These are phyloP conservation scores for Apodemia mormo DNA, from an alignment of 2,888 invertebrate species.

Conservation along the genomic window DNA sequence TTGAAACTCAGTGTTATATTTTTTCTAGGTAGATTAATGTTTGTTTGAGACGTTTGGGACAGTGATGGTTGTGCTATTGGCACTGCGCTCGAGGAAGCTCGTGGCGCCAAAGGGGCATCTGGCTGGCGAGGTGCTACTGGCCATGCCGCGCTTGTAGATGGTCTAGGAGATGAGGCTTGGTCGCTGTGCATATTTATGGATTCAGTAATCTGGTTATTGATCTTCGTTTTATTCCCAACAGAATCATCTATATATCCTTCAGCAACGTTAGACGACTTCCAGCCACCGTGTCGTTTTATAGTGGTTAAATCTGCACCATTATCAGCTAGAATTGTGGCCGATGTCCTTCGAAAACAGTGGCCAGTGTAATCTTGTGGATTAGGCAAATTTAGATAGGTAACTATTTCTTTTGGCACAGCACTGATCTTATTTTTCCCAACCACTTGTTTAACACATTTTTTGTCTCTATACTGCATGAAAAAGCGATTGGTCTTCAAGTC, in stretches of 20 bases:
- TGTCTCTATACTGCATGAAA: slow-evolving; percentile 14
- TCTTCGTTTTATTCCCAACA: too few relatives aligned
- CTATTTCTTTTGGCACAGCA: slow-evolving; percentile 32
- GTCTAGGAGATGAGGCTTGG: neutral
- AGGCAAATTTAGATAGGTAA: slow-evolving; percentile 22
- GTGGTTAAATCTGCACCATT: slow-evolving; percentile 1
- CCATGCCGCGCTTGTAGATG: slow-evolving; percentile 1
- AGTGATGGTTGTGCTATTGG: too few relatives aligned
- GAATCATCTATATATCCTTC: too few relatives aligned
- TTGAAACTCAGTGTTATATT: too few relatives aligned
- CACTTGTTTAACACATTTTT: too few relatives aligned
- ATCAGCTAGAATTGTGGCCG: slow-evolving; percentile 13
- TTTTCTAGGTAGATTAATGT: too few relatives aligned
- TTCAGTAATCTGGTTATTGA: too few relatives aligned
- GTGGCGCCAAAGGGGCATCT: too few relatives aligned
- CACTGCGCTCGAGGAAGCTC: too few relatives aligned
- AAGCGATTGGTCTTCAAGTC: too few relatives aligned
- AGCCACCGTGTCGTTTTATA: neutral
- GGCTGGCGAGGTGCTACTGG: neutral
- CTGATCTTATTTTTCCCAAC: slow-evolving; percentile 28
- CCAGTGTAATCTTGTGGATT: slow-evolving; percentile 24
- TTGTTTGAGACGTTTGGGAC: too few relatives aligned
- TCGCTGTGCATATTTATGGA: slow-evolving; percentile 13
- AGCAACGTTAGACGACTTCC: neutral
- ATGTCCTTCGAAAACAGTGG: slow-evolving; percentile 23